phyloP scores from a whole-genome alignment of 2,113 vertebrate species.

The Capreolus pygargus region DNA sequence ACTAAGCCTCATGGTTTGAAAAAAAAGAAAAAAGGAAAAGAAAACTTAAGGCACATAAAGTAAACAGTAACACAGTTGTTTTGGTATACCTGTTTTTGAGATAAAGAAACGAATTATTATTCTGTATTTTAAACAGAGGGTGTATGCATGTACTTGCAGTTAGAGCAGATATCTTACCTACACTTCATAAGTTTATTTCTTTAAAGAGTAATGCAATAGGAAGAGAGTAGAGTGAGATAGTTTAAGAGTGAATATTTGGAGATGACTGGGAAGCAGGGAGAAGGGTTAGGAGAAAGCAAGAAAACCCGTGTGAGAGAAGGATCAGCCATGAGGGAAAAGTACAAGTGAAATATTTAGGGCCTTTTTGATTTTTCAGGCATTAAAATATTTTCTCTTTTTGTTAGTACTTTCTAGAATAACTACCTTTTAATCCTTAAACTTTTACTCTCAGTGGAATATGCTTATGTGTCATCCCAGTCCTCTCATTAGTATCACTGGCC shows the following conservation, averaged over 20 bases:
- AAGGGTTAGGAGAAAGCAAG: neutral
- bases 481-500: neutral
- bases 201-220: neutral
- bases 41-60: neutral
- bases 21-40: neutral
- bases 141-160: neutral
- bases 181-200: neutral
- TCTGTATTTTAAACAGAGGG: neutral
- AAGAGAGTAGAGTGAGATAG: neutral
- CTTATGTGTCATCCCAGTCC: neutral
- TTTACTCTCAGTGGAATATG: neutral
- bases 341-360: neutral
- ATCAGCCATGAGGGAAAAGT: neutral
- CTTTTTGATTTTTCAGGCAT: conserved; percentile 8
- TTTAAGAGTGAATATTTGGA: neutral
- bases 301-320: neutral
- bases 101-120: neutral
- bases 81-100: neutral
- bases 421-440: neutral
- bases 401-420: neutral
- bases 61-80: neutral
- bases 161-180: neutral
- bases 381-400: neutral
- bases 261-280: neutral
- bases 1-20: neutral